phyloP scores from a whole-genome alignment of 2,888 invertebrate species.

The Helobdella robusta region DNA sequence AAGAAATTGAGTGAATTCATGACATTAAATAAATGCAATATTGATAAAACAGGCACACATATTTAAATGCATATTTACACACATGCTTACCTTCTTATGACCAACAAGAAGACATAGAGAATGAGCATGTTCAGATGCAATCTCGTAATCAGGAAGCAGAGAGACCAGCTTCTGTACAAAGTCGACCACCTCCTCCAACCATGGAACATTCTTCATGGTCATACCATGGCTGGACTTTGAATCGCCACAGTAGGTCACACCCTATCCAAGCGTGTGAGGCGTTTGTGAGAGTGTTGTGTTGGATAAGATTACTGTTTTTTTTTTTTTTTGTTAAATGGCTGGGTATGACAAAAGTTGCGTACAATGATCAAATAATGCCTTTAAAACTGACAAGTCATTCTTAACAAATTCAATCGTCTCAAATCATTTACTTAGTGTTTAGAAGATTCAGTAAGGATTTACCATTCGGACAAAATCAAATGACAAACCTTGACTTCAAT shows the following conservation, averaged over 20 bases:
- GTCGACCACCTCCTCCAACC: slow-evolving; percentile 55
- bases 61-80: too few relatives aligned
- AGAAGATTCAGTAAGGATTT: too few relatives aligned
- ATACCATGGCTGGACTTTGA: slow-evolving; percentile 48
- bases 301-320: neutral
- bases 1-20: too few relatives aligned
- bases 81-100: slow-evolving; percentile 51
- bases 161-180: slow-evolving; percentile 52
- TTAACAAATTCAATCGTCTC: neutral
- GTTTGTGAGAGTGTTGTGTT: neutral
- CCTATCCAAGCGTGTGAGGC: slow-evolving; percentile 43
- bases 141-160: slow-evolving; percentile 52
- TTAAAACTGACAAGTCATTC: neutral
- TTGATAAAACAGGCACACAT: too few relatives aligned
- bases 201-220: slow-evolving; percentile 58
- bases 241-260: slow-evolving; percentile 57
- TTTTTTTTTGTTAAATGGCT: neutral
- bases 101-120: slow-evolving; percentile 57
- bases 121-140: slow-evolving; percentile 57
- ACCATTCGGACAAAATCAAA: too few relatives aligned
- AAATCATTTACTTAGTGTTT: neutral
- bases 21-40: too few relatives aligned
- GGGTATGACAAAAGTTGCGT: neutral
- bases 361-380: neutral
- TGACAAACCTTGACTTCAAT: slow-evolving; percentile 56